A percentile compares a stretch with the other conserved stretches of the same genome.
Conservation (phyloP, 2,797 vertebrate genomes). For the Threskiornis aethiopicus region DNA sequence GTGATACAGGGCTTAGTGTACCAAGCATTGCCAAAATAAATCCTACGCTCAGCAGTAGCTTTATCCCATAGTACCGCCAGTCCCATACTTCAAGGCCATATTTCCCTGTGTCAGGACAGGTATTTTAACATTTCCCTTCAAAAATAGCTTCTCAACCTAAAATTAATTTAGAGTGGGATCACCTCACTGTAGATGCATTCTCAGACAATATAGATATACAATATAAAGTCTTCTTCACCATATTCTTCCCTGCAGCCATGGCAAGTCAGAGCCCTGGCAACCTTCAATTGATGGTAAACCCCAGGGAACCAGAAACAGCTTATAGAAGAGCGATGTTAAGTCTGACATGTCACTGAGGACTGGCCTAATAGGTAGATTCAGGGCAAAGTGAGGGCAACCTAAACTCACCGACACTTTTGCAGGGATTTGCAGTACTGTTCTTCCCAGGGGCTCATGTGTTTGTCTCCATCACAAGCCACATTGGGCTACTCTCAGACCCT, state of each 20-base stretch:
- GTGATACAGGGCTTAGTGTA: neutral
- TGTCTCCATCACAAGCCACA: accelerated
- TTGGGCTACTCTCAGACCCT: neutral
- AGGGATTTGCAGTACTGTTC: neutral
- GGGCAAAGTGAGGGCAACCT: neutral
- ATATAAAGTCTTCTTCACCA: neutral
- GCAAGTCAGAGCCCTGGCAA: neutral
- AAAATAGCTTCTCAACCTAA: neutral
- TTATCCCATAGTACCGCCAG: neutral
- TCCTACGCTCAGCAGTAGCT: neutral
- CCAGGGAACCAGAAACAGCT: neutral
- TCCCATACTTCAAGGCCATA: neutral
- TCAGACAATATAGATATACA: neutral
- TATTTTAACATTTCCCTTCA: neutral
- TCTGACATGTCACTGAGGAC: neutral
- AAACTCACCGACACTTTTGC: neutral
- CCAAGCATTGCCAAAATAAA: neutral
- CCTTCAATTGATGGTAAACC: neutral
- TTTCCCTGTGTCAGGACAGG: neutral
- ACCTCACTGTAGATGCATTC: neutral
- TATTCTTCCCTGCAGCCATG: neutral
- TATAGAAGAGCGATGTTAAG: neutral
- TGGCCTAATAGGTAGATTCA: neutral
- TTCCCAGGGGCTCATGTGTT: neutral
- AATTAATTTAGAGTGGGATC: neutral